A percentile compares a stretch with the other conserved stretches of the same genome.
Evolutionary conservation across 2,113 vertebrate species (phyloP).

Genomic region (Menura novaehollandiae): DNA sequence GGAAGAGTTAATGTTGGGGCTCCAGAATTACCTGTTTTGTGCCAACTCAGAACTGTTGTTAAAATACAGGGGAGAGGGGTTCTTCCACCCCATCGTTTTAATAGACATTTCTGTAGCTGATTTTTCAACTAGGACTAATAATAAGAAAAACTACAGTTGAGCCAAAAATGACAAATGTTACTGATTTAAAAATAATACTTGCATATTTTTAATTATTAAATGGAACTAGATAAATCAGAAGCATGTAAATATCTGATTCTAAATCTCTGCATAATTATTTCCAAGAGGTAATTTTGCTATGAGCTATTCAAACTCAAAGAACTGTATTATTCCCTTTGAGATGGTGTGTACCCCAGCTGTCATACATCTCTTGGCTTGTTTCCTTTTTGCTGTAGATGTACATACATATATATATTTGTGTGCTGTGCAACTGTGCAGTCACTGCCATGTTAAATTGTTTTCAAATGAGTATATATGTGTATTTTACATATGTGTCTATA

Average conservation of each 20-base stretch:
- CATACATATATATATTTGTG: not conserved
- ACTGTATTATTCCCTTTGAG: conserved; percentile 26
- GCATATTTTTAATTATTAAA: conserved; percentile 36
- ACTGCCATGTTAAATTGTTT: not conserved
- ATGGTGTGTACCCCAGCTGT: conserved; percentile 22
- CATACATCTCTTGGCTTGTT: conserved; percentile 30
- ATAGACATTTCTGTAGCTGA: conserved; percentile 25
- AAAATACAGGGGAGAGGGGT: not conserved
- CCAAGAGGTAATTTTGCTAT: conserved; percentile 47
- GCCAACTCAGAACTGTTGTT: conserved; percentile 24
- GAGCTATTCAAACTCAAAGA: conserved; percentile 20
- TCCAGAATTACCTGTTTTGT: not conserved
- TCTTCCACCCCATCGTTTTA: not conserved
- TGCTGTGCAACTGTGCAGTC: not conserved
- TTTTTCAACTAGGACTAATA: conserved; percentile 15
- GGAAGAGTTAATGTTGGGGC: not conserved
- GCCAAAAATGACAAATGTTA: conserved; percentile 46
- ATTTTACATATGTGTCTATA: not conserved
- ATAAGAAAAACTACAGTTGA: conserved; percentile 34
- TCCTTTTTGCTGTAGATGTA: conserved; percentile 47
- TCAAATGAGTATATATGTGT: not conserved
- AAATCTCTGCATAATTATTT: conserved; percentile 42
- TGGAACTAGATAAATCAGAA: not conserved
- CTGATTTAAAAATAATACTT: conserved; percentile 37
- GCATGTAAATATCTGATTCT: conserved; percentile 56